Evolutionary conservation across 35 echinoderm and acorn worm species (phyloP), one percentile per base, ranked within the genome.

Genomic region (Ophioderma brevispina): DNA sequence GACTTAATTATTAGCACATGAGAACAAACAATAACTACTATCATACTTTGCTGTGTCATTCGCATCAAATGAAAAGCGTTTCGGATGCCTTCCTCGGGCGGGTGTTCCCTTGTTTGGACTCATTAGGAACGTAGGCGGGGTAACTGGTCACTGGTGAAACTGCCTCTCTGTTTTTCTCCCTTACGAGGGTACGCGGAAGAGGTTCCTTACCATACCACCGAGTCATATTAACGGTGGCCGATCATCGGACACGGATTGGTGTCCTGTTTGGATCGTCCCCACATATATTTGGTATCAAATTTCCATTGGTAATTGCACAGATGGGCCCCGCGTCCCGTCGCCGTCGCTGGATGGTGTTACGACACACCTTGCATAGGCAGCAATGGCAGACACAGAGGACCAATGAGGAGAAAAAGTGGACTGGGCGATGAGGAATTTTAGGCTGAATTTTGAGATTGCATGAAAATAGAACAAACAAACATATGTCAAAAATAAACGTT

Each of bases 331-430:
- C 59, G 23, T 2, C 17, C 10, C 59, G 59, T 25, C 28, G 59
- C 59, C 59, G 15, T 70, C 59, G 5, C 23, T 70, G 59, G 5
- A 70, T 6, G 15, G 59, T 70, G 59, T 70, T 70, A 18, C 59
- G 59, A 70, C 59, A 70, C 59, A 70, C 59, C n/a, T 70, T 70
- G 28, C 59, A 70, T 30, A 70, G 59, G 59, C 59, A 70, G 28
- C 59, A 70, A 70, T 70, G 59, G 59, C 59, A 70, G 59, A 70
- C 59, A 70, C 59, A 70, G 28, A 2, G 28, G n/a, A 25, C 10
- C 15, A 70, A 70, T 70, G 59, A 70, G 15, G 59, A 70, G n/a
- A 70, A 30, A 70, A 70, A 70, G 28, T 30, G 15, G 23, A 8
- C 3, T 8, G 59, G 4, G 10, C 59, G 15, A 70, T 70, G 15